phyloP scores from a whole-genome alignment of 2,888 invertebrate species.

The Pecten maximus region DNA sequence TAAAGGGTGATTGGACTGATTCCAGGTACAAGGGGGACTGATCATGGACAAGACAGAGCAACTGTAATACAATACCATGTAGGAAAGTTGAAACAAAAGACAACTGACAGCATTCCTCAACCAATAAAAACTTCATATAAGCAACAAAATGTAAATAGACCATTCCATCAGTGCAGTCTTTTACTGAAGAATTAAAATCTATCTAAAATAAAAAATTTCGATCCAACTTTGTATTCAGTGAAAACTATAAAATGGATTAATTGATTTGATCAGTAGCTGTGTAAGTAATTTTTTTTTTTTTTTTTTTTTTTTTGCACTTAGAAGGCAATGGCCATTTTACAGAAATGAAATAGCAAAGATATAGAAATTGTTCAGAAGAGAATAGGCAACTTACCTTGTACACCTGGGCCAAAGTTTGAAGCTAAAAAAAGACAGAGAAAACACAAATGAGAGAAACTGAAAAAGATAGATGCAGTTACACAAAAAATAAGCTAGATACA shows the following conservation, averaged over 20 bases:
- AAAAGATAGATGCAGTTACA: conserved; percentile 29
- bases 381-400: conserved; percentile 62
- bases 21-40: neutral
- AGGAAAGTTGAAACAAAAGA: neutral
- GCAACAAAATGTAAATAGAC: neutral
- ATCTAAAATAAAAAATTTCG: no score
- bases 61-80: neutral
- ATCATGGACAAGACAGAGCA: neutral
- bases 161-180: neutral
- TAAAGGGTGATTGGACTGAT: no score
- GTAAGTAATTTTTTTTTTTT: no score
- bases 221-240: no score
- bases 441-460: conserved; percentile 33
- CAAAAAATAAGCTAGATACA: conserved; percentile 26
- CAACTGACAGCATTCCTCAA: neutral
- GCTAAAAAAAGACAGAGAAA: conserved; percentile 44
- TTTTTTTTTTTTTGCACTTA: neutral
- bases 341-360: neutral
- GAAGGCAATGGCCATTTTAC: neutral
- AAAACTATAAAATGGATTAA: no score
- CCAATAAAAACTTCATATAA: neutral
- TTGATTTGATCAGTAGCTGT: neutral
- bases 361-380: neutral
- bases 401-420: conserved; percentile 57
- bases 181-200: no score